phyloP scores from a whole-genome alignment of 1,140 invertebrate species.

The Trinorchestia longiramus region DNA sequence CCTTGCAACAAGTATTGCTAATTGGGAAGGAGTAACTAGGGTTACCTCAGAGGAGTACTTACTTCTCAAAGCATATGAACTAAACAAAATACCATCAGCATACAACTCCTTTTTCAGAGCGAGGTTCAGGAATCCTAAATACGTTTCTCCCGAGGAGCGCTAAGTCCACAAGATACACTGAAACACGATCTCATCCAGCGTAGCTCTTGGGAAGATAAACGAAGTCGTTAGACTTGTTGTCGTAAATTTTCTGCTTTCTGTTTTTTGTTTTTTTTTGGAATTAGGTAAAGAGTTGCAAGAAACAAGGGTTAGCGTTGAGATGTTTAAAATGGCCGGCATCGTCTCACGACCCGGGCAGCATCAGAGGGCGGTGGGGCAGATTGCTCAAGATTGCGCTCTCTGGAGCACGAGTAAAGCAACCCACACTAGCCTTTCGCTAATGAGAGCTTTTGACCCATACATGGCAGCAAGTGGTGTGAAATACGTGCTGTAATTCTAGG shows the following conservation, averaged over 20 bases:
- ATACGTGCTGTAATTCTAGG: not conserved
- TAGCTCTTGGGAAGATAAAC: not conserved
- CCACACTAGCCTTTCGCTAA: not conserved
- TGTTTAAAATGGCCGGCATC: not conserved
- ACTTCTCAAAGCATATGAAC: too few species aligned
- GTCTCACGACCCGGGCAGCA: slow-evolving; percentile 4
- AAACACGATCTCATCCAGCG: not conserved
- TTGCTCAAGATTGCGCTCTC: slow-evolving; percentile 3
- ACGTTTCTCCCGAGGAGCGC: too few species aligned
- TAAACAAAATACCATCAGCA: too few species aligned
- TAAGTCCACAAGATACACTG: too few species aligned
- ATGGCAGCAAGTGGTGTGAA: not conserved
- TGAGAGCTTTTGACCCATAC: slow-evolving; percentile 29
- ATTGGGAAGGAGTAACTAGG: too few species aligned
- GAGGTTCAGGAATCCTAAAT: too few species aligned
- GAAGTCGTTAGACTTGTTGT: not conserved
- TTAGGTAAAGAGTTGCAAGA: not conserved
- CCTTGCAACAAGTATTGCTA: too few species aligned
- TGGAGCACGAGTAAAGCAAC: not conserved
- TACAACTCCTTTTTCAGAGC: too few species aligned
- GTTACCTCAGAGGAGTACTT: too few species aligned
- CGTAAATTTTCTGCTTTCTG: too few species aligned
- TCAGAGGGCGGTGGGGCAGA: not conserved
- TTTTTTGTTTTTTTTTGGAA: not conserved
- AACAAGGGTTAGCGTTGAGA: not conserved